phyloP scores from a whole-genome alignment of 2,888 invertebrate genomes.

The Pelosia muscerda region DNA sequence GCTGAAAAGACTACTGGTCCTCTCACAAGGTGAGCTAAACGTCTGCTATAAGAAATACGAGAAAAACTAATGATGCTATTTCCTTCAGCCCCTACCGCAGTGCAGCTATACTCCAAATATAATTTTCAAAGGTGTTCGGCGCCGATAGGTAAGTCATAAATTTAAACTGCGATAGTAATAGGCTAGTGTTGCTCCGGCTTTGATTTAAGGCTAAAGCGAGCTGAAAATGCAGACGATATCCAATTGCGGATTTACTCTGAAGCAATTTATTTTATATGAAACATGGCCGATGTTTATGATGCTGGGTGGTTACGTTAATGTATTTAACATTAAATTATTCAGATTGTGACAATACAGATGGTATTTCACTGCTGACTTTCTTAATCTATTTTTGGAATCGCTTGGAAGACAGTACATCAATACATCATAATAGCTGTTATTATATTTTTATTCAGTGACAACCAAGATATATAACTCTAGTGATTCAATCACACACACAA shows the following conservation, averaged over 20 bases:
- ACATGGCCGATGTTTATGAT: conserved; percentile 34
- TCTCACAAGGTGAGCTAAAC: conserved; percentile 73
- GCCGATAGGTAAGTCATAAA: conserved; percentile 82
- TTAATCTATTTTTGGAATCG: background rate
- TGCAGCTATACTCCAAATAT: conserved; percentile 79
- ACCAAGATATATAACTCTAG: background rate
- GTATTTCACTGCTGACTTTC: background rate
- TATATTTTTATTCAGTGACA: background rate
- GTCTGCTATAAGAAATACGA: conserved; percentile 79
- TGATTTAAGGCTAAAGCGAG: conserved; percentile 73
- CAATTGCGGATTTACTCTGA: conserved; percentile 56
- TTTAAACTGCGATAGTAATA: conserved; percentile 78
- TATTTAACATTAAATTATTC: conserved; percentile 16
- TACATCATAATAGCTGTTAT: no score
- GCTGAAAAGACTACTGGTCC: conserved; percentile 55
- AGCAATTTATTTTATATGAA: conserved; percentile 44
- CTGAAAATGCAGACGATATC: conserved; percentile 66
- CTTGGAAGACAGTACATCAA: background rate
- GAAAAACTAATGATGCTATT: conserved; percentile 83
- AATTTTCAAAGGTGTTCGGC: conserved; percentile 78
- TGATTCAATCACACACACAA: no score
- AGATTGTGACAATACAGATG: background rate
- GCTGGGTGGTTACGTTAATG: conserved; percentile 30
- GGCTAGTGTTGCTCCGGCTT: conserved; percentile 68
- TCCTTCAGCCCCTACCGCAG: conserved; percentile 75